Evolutionary conservation across 2,113 vertebrate genomes (phyloP).

Genomic region (Varanus komodoensis): DNA sequence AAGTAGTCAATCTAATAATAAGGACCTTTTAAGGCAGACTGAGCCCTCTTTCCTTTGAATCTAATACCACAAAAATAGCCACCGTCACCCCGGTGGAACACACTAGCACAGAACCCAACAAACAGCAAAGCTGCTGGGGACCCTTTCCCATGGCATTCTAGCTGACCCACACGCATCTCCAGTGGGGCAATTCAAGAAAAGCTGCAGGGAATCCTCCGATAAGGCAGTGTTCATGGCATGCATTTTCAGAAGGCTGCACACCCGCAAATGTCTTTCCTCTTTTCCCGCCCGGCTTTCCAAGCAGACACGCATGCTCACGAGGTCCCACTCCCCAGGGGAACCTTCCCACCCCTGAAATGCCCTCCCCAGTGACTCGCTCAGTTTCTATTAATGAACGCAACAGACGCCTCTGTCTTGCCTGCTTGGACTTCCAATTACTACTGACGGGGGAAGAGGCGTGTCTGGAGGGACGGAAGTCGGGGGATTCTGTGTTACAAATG

Average conservation of each 20-base stretch:
- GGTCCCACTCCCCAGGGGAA: not conserved
- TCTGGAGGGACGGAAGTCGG: not conserved
- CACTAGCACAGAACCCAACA: not conserved
- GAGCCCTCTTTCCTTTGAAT: not conserved
- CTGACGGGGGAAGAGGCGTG: not conserved
- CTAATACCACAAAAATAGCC: not conserved
- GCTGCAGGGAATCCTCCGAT: not conserved
- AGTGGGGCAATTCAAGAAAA: not conserved
- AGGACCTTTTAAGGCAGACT: not conserved
- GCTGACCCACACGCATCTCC: not conserved
- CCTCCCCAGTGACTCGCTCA: not conserved
- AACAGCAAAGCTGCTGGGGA: not conserved
- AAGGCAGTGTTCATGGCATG: not conserved
- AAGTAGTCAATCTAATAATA: not conserved
- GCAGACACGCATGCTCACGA: not conserved
- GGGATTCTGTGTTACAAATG: not conserved
- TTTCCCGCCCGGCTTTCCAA: not conserved
- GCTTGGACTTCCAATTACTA: not conserved
- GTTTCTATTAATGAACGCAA: constrained; percentile 4
- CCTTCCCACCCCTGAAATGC: not conserved
- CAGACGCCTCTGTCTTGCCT: not conserved
- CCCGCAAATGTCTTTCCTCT: not conserved
- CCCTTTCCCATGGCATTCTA: too few species aligned
- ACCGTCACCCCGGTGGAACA: not conserved
- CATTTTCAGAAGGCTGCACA: not conserved